Conservation (phyloP, 1,140 invertebrate species). For the Linepithema humile region DNA sequence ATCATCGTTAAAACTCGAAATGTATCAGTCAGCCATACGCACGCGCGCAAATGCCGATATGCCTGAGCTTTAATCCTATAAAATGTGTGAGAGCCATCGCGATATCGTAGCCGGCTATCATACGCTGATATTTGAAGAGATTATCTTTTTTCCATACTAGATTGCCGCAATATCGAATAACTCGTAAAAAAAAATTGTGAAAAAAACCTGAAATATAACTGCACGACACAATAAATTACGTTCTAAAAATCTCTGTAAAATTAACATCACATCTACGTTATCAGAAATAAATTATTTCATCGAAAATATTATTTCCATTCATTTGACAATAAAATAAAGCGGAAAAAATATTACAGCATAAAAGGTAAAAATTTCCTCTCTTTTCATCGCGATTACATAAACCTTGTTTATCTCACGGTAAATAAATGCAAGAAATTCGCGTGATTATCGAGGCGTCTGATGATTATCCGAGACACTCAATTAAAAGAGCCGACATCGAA, state of each 20-base stretch:
- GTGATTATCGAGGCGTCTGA: too few species aligned
- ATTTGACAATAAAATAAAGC: neutral
- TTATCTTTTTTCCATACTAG: slow-evolving; percentile 24
- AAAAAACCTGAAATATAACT: neutral
- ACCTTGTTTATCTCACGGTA: too few species aligned
- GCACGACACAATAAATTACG: neutral
- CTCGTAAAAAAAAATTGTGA: neutral
- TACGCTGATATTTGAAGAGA: slow-evolving; percentile 35
- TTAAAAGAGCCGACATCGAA: too few species aligned
- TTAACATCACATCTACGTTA: neutral
- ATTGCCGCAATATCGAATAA: slow-evolving; percentile 9
- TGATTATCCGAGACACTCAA: too few species aligned
- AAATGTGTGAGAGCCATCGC: slow-evolving; percentile 41
- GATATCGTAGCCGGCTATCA: slow-evolving; percentile 27
- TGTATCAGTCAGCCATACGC: slow-evolving; percentile 79
- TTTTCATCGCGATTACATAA: too few species aligned
- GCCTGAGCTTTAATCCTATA: slow-evolving; percentile 64
- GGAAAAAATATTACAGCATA: too few species aligned
- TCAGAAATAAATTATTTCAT: too few species aligned
- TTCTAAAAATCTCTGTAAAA: neutral
- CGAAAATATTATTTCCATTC: neutral
- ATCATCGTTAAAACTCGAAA: slow-evolving; percentile 84
- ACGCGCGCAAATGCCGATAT: slow-evolving; percentile 48
- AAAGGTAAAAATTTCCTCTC: too few species aligned
- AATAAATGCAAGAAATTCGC: too few species aligned